Base-by-base conservation (phyloP, 2,797 vertebrate genomes). In the Anas acuta region DNA sequence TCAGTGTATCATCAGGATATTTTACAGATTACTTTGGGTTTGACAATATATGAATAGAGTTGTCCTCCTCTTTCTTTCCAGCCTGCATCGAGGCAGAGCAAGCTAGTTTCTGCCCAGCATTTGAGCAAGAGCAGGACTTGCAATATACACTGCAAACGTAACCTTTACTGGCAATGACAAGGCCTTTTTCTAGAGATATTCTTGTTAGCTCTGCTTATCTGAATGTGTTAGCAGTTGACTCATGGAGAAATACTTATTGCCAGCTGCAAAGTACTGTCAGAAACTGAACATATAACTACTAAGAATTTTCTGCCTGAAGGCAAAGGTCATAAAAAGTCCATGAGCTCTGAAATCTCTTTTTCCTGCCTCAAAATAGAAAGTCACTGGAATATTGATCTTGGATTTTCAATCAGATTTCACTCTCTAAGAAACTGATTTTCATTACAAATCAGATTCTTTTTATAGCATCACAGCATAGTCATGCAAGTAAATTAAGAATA, bases 221-320 rank as follows among this genome's bases (percentile, higher is more conserved):
- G 81, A 91, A 92, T 83, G 39, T 23, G 4, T 74, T 92, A 89
- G 78, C 30, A 43, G 53, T 64, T 93, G 57, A 51, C 26, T 85
- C 25, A 26, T 37, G 57, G 10, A 89, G 47, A 80, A 92, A 89
- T 70, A 56, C 16, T 56, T 82, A 58, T 18, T 85, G 89, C 79
- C 47, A 71, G 21, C 57, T 77, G n/a, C n/a, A 79, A 76, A 79
- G 17, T 47, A 71, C n/a, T 71, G 82, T 84, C 73, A 10, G 3
- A 89, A 95, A 83, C 37, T 65, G 76, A 84, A 16, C 32, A 13
- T 54, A 54, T 69, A 77, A 39, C 69, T 88, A 39, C 18, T 69
- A 56, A 62, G 60, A 43, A 71, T 89, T 91, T 96, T 90, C 60
- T 89, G 35, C 64, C 75, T 83, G 23, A 89, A 90, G 80, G 37